A percentile compares a stretch with the other conserved stretches of the same genome.
These are phyloP conservation scores for Strix aluco DNA, from an alignment of 2,113 vertebrate genomes.

Conservation along the genomic window DNA sequence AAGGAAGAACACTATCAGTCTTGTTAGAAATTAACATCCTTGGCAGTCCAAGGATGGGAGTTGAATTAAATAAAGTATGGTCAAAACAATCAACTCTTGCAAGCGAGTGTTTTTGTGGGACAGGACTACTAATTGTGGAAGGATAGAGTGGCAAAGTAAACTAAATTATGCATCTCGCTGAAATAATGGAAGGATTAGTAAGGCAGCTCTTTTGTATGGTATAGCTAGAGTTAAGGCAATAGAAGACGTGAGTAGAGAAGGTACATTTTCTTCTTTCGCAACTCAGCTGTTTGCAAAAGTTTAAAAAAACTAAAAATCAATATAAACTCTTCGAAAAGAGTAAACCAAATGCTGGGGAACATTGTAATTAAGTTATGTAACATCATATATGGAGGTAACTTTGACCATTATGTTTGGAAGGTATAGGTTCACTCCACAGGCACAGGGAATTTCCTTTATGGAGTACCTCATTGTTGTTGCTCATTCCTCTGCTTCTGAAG, in stretches of 20 bases:
- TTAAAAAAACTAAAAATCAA: neutral
- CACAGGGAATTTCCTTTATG: neutral
- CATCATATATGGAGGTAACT: neutral
- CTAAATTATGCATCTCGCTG: neutral
- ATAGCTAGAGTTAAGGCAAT: neutral
- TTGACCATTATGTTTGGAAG: neutral
- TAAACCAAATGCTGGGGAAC: neutral
- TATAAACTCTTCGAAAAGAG: neutral
- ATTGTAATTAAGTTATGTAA: neutral
- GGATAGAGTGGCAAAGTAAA: neutral
- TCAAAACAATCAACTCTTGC: neutral
- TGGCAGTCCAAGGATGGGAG: neutral
- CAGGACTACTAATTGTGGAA: neutral
- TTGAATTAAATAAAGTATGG: neutral
- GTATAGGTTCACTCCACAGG: neutral
- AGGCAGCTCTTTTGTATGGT: neutral
- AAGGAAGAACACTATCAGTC: neutral
- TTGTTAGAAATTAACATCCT: constrained; percentile 11
- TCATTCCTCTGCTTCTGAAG: neutral
- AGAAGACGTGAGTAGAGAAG: accelerated
- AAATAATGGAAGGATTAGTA: neutral
- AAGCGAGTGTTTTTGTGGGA: neutral
- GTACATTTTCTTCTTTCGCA: neutral
- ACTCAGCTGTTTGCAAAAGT: neutral
- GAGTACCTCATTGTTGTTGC: neutral